Percentiles rank a stretch among this genome's conserved stretches.
phyloP scores from a whole-genome alignment of 2,113 vertebrate genomes.

The Rhea pennata region DNA sequence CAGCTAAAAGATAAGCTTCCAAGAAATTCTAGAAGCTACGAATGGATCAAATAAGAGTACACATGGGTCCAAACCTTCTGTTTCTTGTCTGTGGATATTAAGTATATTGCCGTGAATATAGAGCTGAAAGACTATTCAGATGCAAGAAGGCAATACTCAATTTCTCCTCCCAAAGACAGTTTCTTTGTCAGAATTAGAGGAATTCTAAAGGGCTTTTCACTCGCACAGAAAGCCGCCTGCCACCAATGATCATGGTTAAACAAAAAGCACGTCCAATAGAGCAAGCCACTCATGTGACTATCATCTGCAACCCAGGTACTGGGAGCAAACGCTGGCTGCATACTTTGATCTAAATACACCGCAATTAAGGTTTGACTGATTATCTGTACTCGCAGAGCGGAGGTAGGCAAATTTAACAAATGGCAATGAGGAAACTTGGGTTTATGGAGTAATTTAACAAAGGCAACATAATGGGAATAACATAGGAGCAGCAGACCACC shows the following conservation, averaged over 20 bases:
- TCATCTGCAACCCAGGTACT: constrained; percentile 68
- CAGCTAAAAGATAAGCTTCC: not conserved
- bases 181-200: constrained; percentile 72
- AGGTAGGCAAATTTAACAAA: constrained; percentile 63
- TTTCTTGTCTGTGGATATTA: constrained; percentile 47
- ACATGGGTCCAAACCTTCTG: constrained; percentile 41
- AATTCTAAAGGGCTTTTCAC: constrained; percentile 70
- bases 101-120: constrained; percentile 55
- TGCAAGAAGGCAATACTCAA: constrained; percentile 67
- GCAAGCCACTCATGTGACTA: constrained; percentile 67
- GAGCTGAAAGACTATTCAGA: constrained; percentile 67
- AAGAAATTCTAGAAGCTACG: not conserved
- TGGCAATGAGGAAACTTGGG: constrained; percentile 31
- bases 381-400: constrained; percentile 46
- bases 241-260: constrained; percentile 72
- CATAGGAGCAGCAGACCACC: constrained; percentile 53
- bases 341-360: constrained; percentile 57
- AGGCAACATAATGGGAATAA: constrained; percentile 65
- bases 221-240: constrained; percentile 63
- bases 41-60: constrained; percentile 18
- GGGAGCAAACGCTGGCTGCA: constrained; percentile 27
- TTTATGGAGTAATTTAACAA: constrained; percentile 63
- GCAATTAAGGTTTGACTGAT: constrained; percentile 59
- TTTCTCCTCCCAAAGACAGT: constrained; percentile 67
- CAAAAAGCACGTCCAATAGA: constrained; percentile 73